These are phyloP conservation scores for Drosophila affinis DNA, from an alignment of 2,888 invertebrate genomes.

Conservation along the genomic window DNA sequence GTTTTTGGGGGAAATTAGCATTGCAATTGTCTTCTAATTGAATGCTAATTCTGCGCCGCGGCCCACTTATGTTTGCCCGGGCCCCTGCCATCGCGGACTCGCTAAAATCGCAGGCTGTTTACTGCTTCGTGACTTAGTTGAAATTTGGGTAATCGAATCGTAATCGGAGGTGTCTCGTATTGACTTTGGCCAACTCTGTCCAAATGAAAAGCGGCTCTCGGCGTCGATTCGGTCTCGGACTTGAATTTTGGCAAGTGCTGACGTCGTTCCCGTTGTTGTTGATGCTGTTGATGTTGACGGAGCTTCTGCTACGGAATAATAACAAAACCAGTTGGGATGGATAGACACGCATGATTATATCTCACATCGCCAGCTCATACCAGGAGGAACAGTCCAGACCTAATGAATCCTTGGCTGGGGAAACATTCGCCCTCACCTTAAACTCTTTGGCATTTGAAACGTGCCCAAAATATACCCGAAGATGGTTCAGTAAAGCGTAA, in stretches of 20 bases:
- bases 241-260: slow-evolving; percentile 51
- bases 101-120: slow-evolving; percentile 63
- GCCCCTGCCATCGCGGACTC: slow-evolving; percentile 35
- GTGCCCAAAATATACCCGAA: slow-evolving; percentile 29
- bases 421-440: slow-evolving; percentile 5
- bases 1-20: slow-evolving; percentile 64
- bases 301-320: slow-evolving; percentile 19
- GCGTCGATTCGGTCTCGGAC: slow-evolving; percentile 30
- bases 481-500: background rate
- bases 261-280: slow-evolving; percentile 13
- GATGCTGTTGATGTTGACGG: slow-evolving; percentile 12
- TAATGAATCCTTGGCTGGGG: slow-evolving; percentile 22
- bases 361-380: slow-evolving; percentile 29
- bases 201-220: slow-evolving; percentile 1
- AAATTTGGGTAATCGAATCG: slow-evolving; percentile 69
- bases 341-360: background rate
- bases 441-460: background rate
- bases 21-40: slow-evolving; percentile 73
- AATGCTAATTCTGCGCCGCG: slow-evolving; percentile 64
- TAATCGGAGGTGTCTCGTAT: slow-evolving; percentile 62
- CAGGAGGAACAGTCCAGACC: slow-evolving; percentile 7
- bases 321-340: slow-evolving; percentile 37
- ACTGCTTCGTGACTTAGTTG: slow-evolving; percentile 75
- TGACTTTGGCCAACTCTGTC: slow-evolving; percentile 33
- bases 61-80: slow-evolving; percentile 22